These are phyloP conservation scores for Trididemnum nubilum DNA, from an alignment of 23 tunicate genomes.

Conservation along the genomic window DNA sequence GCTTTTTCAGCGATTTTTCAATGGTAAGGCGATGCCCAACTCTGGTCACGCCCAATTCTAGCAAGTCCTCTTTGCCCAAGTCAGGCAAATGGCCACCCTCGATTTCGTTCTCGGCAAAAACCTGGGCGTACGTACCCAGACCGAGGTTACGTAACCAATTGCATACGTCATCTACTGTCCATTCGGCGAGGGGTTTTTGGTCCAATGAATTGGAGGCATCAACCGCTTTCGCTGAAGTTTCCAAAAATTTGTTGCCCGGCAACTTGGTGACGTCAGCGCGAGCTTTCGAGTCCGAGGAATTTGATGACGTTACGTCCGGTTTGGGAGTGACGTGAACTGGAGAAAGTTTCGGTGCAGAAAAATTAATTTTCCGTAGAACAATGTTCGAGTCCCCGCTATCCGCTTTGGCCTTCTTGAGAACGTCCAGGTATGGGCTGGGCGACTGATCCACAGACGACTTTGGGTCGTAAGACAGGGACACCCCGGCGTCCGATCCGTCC, in stretches of 20 bases:
- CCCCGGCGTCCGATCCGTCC: conserved; percentile 77
- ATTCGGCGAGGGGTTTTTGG: conserved; percentile 44
- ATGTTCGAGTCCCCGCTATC: neutral
- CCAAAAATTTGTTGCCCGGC: neutral
- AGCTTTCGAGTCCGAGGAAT: neutral
- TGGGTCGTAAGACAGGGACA: conserved; percentile 48
- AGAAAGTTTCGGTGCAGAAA: conserved; percentile 3
- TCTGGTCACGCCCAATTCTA: conserved; percentile 82
- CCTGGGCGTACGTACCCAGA: conserved; percentile 38
- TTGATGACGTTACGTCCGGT: neutral
- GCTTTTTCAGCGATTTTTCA: conserved; percentile 66
- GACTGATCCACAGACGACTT: conserved; percentile 7
- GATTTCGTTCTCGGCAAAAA: conserved; percentile 92
- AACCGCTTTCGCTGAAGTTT: neutral
- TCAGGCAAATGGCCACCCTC: conserved; percentile 87
- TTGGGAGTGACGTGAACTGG: neutral
- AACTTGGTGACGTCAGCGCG: neutral
- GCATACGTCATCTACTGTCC: conserved; percentile 80
- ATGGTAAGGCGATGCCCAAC: conserved; percentile 84
- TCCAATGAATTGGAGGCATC: neutral
- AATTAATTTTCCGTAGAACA: conserved; percentile 37
- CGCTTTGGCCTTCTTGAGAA: conserved; percentile 32
- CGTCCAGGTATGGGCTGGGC: conserved; percentile 60
- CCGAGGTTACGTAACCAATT: conserved; percentile 71
- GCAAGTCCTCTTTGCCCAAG: conserved; percentile 88